A percentile compares a stretch with the other conserved stretches of the same genome.
These are phyloP conservation scores for Orchesella flavescens DNA, from an alignment of 2,888 invertebrate species.

Conservation along the genomic window DNA sequence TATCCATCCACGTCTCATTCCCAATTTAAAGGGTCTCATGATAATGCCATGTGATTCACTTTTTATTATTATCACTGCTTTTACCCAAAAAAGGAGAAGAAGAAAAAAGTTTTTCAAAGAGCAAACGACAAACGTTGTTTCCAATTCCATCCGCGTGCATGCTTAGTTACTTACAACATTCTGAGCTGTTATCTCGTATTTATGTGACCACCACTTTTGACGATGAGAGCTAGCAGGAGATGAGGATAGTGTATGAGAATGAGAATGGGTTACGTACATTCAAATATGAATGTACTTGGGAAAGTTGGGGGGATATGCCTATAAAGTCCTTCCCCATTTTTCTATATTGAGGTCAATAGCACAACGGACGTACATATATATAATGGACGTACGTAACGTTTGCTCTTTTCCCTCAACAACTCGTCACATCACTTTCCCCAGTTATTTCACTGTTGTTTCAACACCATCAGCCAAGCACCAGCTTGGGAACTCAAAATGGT, in stretches of 20 bases:
- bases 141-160: constrained; percentile 2
- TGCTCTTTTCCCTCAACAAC: not conserved
- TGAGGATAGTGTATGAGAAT: no score
- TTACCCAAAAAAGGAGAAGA: not conserved
- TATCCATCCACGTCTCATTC: not conserved
- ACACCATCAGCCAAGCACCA: constrained; percentile 20
- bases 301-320: no score
- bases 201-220: constrained; percentile 2
- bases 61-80: constrained; percentile 1
- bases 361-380: constrained; percentile 27
- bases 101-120: not conserved
- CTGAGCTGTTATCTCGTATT: constrained; percentile 8
- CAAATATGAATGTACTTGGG: not conserved
- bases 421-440: constrained; percentile 28
- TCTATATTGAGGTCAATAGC: constrained; percentile 50
- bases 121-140: not conserved
- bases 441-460: not conserved
- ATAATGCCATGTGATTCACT: constrained; percentile 13
- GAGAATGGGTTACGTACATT: no score
- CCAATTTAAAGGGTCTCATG: constrained; percentile 4
- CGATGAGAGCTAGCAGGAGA: no score
- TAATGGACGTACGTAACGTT: constrained; percentile 23
- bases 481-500: constrained; percentile 31
- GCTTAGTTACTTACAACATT: constrained; percentile 19
- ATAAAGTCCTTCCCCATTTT: not conserved